These are phyloP conservation scores for Poeciliopsis prolifica DNA, from an alignment of 2,113 vertebrate genomes.

Conservation along the genomic window DNA sequence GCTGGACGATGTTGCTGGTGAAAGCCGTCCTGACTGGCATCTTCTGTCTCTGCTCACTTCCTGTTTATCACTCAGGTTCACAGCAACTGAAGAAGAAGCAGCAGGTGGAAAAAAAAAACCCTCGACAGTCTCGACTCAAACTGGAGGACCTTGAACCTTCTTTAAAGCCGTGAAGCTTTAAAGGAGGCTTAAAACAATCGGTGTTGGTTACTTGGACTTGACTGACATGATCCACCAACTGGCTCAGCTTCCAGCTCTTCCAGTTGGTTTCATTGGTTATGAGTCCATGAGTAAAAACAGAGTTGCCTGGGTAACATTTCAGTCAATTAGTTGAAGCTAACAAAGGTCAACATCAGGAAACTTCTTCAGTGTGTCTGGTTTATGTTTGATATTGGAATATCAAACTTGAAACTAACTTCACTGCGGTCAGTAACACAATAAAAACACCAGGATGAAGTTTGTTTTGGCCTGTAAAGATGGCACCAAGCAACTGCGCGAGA, in stretches of 20 bases:
- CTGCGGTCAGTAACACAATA: no score
- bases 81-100: constrained; percentile 70
- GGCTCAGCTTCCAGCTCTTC: not conserved
- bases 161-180: not conserved
- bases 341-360: constrained; percentile 5
- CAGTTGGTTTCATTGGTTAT: not conserved
- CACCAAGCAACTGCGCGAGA: no score
- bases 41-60: constrained; percentile 87
- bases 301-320: not conserved
- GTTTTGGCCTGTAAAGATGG: no score
- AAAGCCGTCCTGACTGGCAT: constrained; percentile 87
- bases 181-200: constrained; percentile 1
- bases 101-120: not conserved
- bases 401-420: no score
- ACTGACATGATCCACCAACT: not conserved
- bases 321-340: constrained; percentile 4
- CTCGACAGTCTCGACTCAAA: constrained; percentile 1
- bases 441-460: no score
- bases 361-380: no score
- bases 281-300: not conserved
- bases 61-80: constrained; percentile 90
- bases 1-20: constrained; percentile 88
- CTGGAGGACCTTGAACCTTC: not conserved
- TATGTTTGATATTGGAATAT: not conserved
- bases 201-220: not conserved